Percentiles rank a stretch among this genome's conserved stretches.
Evolutionary conservation across 1,140 invertebrate species (phyloP).

Genomic region (Drosophila murphyi): DNA sequence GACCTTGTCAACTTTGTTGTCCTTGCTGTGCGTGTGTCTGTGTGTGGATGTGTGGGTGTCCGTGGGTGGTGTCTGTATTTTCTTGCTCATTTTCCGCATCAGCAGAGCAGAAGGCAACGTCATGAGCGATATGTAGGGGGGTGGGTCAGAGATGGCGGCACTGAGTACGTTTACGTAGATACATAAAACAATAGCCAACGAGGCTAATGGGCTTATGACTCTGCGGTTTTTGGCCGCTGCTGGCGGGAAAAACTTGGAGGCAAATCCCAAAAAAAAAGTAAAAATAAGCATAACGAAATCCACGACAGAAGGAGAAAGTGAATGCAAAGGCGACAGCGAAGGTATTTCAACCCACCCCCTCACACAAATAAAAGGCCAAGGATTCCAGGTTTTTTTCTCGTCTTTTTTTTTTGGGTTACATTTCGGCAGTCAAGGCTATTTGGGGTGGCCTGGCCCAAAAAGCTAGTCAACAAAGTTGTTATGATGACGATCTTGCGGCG

Average conservation of each 20-base stretch:
- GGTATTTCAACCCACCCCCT: slow-evolving; percentile 34
- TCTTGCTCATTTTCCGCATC: slow-evolving; percentile 78
- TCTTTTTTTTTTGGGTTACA: slow-evolving; percentile 30
- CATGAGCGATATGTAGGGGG: slow-evolving; percentile 16
- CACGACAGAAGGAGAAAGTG: slow-evolving; percentile 8
- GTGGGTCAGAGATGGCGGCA: background rate
- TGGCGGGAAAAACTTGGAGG: slow-evolving; percentile 36
- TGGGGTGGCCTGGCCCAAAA: slow-evolving; percentile 13
- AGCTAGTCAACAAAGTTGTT: slow-evolving; percentile 72
- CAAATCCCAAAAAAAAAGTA: slow-evolving; percentile 6
- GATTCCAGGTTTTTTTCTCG: slow-evolving; percentile 36
- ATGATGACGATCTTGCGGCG: slow-evolving; percentile 62
- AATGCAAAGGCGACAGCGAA: slow-evolving; percentile 22
- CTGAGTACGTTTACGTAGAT: slow-evolving; percentile 19
- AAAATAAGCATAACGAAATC: slow-evolving; percentile 24
- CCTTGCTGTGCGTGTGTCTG: slow-evolving; percentile 34
- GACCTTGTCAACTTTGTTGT: slow-evolving; percentile 62
- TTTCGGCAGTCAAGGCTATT: slow-evolving; percentile 60
- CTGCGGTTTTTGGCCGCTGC: slow-evolving; percentile 64
- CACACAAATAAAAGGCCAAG: slow-evolving; percentile 62
- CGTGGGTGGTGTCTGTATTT: slow-evolving; percentile 54
- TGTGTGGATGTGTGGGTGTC: slow-evolving; percentile 22
- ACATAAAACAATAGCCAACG: slow-evolving; percentile 43
- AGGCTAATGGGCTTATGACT: slow-evolving; percentile 79
- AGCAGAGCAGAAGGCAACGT: slow-evolving; percentile 72